Evolutionary conservation across 2,113 vertebrate genomes (phyloP).

Genomic region (Xiphophorus couchianus): DNA sequence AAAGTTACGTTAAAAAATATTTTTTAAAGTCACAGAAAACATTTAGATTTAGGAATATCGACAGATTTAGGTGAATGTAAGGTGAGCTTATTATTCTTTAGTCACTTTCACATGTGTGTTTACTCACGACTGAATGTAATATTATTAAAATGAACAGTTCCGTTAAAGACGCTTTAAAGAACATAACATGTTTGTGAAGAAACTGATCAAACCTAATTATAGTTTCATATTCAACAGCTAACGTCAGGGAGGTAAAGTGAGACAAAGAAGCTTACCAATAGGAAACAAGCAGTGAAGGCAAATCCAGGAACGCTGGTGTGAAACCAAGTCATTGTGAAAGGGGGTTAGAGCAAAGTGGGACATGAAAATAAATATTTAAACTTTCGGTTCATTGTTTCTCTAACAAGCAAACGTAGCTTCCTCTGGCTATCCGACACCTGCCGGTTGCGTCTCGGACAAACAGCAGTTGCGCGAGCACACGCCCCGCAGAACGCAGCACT

Average conservation of each 20-base stretch:
- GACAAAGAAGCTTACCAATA: constrained; percentile 64
- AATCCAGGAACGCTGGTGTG: constrained; percentile 19
- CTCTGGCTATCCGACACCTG: not conserved
- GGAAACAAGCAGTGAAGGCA: constrained; percentile 27
- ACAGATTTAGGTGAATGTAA: not conserved
- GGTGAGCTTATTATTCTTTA: not conserved
- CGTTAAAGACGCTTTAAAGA: not conserved
- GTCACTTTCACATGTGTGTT: not conserved
- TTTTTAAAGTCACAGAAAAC: not conserved
- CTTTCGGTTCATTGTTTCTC: not conserved
- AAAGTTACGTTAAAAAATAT: not conserved
- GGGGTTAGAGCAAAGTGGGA: not conserved
- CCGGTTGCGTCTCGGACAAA: not conserved
- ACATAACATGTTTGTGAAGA: not conserved
- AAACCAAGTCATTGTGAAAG: constrained; percentile 46
- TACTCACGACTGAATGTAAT: not conserved
- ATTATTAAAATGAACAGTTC: not conserved
- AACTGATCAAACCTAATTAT: not conserved
- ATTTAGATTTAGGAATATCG: not conserved
- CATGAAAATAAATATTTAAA: not conserved
- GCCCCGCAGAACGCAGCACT: constrained; percentile 12
- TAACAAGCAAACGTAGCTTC: not conserved
- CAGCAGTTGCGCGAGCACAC: not conserved
- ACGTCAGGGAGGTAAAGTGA: not conserved
- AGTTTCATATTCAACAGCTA: not conserved